These are phyloP conservation scores for Periophthalmus magnuspinnatus DNA, from an alignment of 2,797 vertebrate genomes.

Conservation along the genomic window DNA sequence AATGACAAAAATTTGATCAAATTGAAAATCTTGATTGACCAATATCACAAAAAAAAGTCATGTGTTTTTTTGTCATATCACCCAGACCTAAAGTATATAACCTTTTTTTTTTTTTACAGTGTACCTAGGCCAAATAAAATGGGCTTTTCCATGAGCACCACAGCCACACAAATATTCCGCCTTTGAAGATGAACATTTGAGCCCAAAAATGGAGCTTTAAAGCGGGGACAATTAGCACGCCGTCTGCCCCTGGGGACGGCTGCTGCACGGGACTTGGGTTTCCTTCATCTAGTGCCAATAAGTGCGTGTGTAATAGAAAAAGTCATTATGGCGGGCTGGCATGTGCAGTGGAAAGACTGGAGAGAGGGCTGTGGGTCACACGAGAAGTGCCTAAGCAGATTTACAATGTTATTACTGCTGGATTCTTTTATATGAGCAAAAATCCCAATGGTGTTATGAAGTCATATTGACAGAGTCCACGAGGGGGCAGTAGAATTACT, in stretches of 20 bases:
- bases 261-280: conserved; percentile 38
- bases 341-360: conserved; percentile 57
- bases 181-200: conserved; percentile 66
- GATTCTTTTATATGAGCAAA: conserved; percentile 50
- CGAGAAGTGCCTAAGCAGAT: conserved; percentile 54
- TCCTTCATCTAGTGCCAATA: conserved; percentile 56
- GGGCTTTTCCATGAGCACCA: conserved; percentile 54
- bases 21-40: no score
- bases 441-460: conserved; percentile 14
- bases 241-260: conserved; percentile 41
- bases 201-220: conserved; percentile 59
- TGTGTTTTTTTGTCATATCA: no score
- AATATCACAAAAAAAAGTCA: no score
- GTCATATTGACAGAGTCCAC: conserved; percentile 50
- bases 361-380: conserved; percentile 59
- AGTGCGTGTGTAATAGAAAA: conserved; percentile 51
- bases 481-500: conserved; percentile 58
- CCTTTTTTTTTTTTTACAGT: not conserved
- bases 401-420: conserved; percentile 44
- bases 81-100: no score
- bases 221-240: conserved; percentile 67
- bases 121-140: conserved; percentile 65
- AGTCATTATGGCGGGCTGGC: conserved; percentile 56
- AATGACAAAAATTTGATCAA: no score
- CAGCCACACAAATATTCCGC: conserved; percentile 53